Evolutionary conservation across 2,113 vertebrate genomes (phyloP), one percentile per base, ranked within the genome.

Genomic region (Sturnus vulgaris): DNA sequence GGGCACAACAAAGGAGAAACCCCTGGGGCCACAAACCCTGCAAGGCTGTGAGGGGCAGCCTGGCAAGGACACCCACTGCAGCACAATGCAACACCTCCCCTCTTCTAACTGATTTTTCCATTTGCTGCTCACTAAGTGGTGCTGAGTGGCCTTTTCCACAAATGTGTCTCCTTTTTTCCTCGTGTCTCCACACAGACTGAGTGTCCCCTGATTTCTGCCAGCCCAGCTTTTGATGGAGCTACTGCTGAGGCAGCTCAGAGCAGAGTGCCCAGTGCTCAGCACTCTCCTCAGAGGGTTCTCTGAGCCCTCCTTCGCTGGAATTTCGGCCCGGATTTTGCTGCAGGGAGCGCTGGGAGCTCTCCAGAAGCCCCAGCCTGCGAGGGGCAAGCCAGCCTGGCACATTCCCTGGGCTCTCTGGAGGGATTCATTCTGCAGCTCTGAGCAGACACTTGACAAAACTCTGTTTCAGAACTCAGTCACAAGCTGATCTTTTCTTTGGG

Each of bases 401-500:
- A 1, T 39, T 28, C 59, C 14, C 82, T 5, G 39, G 39, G 23
- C 40, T 65, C 17, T 69, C 75, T 9, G 7, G 3, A 86, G 63
- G 61, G 59, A 42, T 60, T 59, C 28, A 1, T 35, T 82, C 82
- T 39, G 46, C 71, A 59, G 75, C 75, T 83, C 57, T 24, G 68
- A 94, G 92, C 9, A 81, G 68, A 39, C 27, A 73, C 90, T 93
- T 0, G 5, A 95, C 59, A 63, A 93, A 94, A 78, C 46, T 22
- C 35, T 2, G 4, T n/a, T 75, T 90, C 72, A 88, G 55, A 93
- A 63, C 88, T 90, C 88, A 86, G 82, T n/a, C 86, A 60, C 68
- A 63, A 70, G 69, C 80, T 49, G 47, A 66, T 94, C 88, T 88
- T 95, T 72, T 83, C 76, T 71, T 52, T 78, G 42, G 72, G 79